Conservation (phyloP, 2,113 vertebrate genomes). For the Menura novaehollandiae region DNA sequence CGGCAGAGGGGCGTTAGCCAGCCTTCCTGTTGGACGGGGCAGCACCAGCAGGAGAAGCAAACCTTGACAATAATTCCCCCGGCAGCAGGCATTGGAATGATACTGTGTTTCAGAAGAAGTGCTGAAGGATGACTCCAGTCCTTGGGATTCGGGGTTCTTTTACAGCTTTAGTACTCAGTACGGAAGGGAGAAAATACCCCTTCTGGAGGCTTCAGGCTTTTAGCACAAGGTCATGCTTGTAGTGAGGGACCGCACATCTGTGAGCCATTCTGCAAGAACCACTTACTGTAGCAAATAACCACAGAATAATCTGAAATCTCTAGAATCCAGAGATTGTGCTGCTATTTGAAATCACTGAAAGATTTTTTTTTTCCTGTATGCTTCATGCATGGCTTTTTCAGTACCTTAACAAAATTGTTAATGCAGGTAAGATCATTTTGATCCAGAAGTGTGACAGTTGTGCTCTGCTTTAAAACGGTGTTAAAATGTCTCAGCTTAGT, state of each 20-base stretch:
- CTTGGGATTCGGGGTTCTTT: not conserved
- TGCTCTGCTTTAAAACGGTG: not conserved
- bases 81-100: rapidly evolving
- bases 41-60: not conserved
- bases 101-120: not conserved
- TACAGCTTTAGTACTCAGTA: not conserved
- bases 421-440: not conserved
- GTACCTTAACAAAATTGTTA: not conserved
- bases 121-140: not conserved
- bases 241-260: not conserved
- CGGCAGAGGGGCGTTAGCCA: not conserved
- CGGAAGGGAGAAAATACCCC: not conserved
- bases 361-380: not conserved
- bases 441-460: not conserved
- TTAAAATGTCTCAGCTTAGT: not conserved
- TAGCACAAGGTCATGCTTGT: not conserved
- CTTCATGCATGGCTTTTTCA: not conserved
- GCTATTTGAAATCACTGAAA: not conserved
- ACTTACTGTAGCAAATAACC: not conserved
- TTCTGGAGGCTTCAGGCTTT: not conserved
- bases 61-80: too few species aligned
- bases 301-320: not conserved
- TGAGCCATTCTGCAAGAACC: not conserved
- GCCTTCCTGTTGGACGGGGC: not conserved
- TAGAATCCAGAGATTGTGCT: not conserved